A percentile compares a stretch with the other conserved stretches of the same genome.
Evolutionary conservation across 2,797 vertebrate species (phyloP).

Genomic region (Diplodus puntazzo): DNA sequence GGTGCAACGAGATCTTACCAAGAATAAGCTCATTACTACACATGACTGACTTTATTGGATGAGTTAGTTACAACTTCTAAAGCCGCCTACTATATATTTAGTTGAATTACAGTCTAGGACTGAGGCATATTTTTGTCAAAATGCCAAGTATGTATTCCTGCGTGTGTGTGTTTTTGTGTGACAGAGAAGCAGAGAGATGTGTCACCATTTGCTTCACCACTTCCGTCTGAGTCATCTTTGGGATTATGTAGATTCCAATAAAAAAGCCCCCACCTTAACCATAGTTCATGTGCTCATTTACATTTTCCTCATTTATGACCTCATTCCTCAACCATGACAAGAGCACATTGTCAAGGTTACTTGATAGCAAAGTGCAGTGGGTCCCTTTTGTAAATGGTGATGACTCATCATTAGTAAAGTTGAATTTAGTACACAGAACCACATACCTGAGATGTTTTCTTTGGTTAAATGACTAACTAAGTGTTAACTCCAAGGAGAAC

Average conservation of each 20-base stretch:
- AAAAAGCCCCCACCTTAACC: constrained; percentile 2
- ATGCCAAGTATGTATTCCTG: constrained; percentile 11
- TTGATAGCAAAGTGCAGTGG: constrained; percentile 37
- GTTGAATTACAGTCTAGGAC: constrained; percentile 30
- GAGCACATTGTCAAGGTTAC: constrained; percentile 36
- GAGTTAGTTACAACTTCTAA: constrained; percentile 23
- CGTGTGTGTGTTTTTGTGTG: constrained; percentile 4
- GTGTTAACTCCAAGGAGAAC: constrained; percentile 30
- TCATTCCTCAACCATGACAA: constrained; percentile 39
- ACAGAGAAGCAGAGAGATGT: not conserved
- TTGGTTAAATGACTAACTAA: constrained; percentile 23
- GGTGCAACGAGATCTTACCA: constrained; percentile 28
- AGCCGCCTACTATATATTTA: constrained; percentile 25
- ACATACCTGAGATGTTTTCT: constrained; percentile 53
- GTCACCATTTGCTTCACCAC: not conserved
- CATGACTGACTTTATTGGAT: not conserved
- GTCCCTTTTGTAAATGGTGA: constrained; percentile 18
- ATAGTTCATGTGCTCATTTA: constrained; percentile 3
- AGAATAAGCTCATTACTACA: constrained; percentile 16
- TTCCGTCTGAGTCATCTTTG: constrained; percentile 3
- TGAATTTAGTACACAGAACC: constrained; percentile 4
- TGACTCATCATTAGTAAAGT: constrained; percentile 57
- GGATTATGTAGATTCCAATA: constrained; percentile 9
- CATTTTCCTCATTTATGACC: constrained; percentile 33
- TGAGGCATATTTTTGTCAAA: not conserved